Base-by-base conservation (phyloP, 2,113 vertebrate species). In the Phyllostomus discolor region DNA sequence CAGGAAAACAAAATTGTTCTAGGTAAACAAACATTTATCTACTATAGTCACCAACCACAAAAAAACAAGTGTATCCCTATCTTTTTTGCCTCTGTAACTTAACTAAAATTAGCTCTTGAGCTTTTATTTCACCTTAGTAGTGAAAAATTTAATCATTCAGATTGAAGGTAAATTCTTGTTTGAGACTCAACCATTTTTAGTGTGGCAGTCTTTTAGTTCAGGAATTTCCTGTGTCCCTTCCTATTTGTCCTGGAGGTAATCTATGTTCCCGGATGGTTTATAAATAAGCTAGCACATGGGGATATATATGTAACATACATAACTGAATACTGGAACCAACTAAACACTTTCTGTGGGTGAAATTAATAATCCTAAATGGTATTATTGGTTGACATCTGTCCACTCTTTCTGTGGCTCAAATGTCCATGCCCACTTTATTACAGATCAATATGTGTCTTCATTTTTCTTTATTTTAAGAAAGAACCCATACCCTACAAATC, bases 91-190 rank as follows among this genome's bases (percentile, higher is more conserved):
- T 83, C 22, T 89, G 33, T 75, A 83, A 54, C 15, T 38, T 48
- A 73, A 72, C 20, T 91, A 73, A 75, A 88, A 75, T 95, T 86
- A 75, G 31, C 70, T 81, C 9, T 66, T 67, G 57, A 92, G 33
- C 19, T 69, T 92, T 82, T 22, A 76, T 67, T 95, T 83, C 16
- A 92, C 50, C 26, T 92, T 35, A 64, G 35, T 66, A 33, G 3
- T 66, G 24, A 72, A 81, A 84, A 87, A 19, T 81, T 7, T 91
- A 73, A 87, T 87, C 1, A 24, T 73, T 57, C 19, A 95, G 81
- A 57, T 57, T 87, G 46, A 91, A 93, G 31, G 31, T 76, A 64
- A 93, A 93, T 84, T 90, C 70, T 89, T 10, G 17, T 70, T 93
- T 72, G 52, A 79, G 78, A 33, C 17, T 91, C 26, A 35, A 52